A percentile compares a stretch with the other conserved stretches of the same genome.
These are phyloP conservation scores for Ancistrus triradiatus DNA, from an alignment of 2,113 vertebrate genomes.

Conservation along the genomic window DNA sequence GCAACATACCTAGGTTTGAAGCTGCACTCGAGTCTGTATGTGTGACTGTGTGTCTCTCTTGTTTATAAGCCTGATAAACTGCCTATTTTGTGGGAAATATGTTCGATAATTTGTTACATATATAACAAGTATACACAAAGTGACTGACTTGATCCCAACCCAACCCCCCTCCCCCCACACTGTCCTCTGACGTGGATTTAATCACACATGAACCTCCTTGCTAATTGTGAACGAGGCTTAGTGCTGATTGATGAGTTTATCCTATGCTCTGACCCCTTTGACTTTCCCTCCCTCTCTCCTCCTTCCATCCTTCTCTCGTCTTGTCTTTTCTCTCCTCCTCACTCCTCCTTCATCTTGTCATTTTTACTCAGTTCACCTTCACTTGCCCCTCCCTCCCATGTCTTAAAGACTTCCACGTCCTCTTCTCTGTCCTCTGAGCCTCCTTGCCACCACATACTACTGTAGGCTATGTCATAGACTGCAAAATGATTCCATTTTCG, in stretches of 20 bases:
- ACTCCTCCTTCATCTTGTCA: slow-evolving; percentile 14
- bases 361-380: neutral
- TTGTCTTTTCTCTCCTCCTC: slow-evolving; percentile 3
- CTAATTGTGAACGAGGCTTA: slow-evolving; percentile 62
- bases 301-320: slow-evolving; percentile 7
- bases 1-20: no score
- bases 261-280: slow-evolving; percentile 34
- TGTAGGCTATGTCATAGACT: slow-evolving; percentile 6
- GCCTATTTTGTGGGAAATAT: no score
- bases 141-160: slow-evolving; percentile 57
- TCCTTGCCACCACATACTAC: neutral
- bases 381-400: neutral
- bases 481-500: slow-evolving; percentile 14
- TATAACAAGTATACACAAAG: slow-evolving; percentile 54
- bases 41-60: no score
- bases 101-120: no score
- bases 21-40: no score
- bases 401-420: neutral
- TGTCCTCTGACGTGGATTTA: slow-evolving; percentile 56
- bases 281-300: slow-evolving; percentile 9
- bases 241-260: slow-evolving; percentile 49
- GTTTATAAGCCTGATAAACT: no score
- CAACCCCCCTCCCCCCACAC: no score
- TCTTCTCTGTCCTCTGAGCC: slow-evolving; percentile 2
- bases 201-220: slow-evolving; percentile 54